phyloP scores from a whole-genome alignment of 2,888 invertebrate genomes.

The Itoplectis maculator region DNA sequence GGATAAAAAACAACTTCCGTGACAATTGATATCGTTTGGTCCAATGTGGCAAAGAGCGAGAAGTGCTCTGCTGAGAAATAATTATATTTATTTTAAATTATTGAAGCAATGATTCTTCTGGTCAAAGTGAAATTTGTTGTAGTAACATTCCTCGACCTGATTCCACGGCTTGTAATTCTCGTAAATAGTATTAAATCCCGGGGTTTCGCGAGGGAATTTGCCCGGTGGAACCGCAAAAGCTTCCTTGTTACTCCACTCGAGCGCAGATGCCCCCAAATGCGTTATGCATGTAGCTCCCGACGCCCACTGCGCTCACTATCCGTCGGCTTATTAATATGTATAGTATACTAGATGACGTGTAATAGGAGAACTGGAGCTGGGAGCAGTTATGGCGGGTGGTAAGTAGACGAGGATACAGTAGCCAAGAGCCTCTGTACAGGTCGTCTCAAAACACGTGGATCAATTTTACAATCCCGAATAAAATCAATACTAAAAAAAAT shows the following conservation, averaged over 20 bases:
- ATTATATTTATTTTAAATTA: background rate
- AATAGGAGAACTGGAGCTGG: constrained; percentile 57
- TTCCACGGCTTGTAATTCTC: background rate
- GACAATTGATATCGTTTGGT: background rate
- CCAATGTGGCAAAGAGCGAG: background rate
- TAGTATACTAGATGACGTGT: constrained; percentile 60
- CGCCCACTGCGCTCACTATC: constrained; percentile 45
- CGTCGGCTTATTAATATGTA: constrained; percentile 65
- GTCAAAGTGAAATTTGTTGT: background rate
- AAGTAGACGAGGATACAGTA: constrained; percentile 51
- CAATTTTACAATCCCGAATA: background rate
- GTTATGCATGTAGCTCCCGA: constrained; percentile 59
- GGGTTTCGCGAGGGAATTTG: constrained; percentile 39
- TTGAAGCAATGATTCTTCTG: background rate
- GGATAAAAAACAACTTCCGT: background rate
- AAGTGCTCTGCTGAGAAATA: background rate
- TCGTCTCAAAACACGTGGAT: constrained; percentile 32
- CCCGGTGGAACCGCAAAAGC: constrained; percentile 25
- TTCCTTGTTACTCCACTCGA: constrained; percentile 41
- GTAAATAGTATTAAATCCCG: constrained; percentile 46
- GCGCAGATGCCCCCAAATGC: constrained; percentile 49
- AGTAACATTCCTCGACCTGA: background rate
- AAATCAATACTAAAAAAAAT: background rate
- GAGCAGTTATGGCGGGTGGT: constrained; percentile 47
- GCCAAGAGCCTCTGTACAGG: constrained; percentile 31